Evolutionary conservation across 2,888 invertebrate genomes (phyloP).

Genomic region (Marronus borbonicus): DNA sequence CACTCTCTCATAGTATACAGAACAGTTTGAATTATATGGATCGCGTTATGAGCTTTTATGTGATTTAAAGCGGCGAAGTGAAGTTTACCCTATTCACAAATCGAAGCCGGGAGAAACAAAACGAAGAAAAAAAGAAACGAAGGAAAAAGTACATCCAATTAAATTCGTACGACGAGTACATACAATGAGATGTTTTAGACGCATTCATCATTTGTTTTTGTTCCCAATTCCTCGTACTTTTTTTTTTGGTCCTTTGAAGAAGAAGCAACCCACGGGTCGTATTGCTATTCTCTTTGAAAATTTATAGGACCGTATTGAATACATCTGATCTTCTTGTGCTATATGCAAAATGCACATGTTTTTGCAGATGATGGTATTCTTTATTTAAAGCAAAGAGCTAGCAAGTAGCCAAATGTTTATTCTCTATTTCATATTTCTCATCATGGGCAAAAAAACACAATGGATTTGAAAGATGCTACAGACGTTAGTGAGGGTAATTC

Average conservation of each 20-base stretch:
- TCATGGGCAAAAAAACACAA: no score
- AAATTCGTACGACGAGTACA: not conserved
- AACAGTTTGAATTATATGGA: conserved; percentile 27
- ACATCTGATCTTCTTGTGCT: not conserved
- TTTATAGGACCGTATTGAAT: conserved; percentile 1
- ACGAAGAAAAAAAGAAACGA: not conserved
- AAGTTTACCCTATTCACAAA: conserved; percentile 15
- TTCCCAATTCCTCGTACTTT: not conserved
- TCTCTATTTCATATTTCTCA: no score
- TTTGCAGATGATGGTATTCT: no score
- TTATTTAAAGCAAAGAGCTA: no score
- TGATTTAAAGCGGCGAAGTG: conserved; percentile 15
- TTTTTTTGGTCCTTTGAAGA: not conserved
- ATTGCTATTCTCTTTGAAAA: not conserved
- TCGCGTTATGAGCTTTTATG: conserved; percentile 26
- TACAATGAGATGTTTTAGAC: conserved; percentile 11
- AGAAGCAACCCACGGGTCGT: not conserved
- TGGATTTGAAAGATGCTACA: no score
- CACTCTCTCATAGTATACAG: not conserved
- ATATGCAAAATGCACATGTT: no score
- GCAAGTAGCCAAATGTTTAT: no score
- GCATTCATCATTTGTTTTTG: no score
- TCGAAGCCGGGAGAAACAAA: not conserved
- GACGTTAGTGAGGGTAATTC: no score
- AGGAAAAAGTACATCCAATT: conserved; percentile 4